Evolutionary conservation across 2,797 vertebrate genomes (phyloP).

Genomic region (Clarias fuscus): DNA sequence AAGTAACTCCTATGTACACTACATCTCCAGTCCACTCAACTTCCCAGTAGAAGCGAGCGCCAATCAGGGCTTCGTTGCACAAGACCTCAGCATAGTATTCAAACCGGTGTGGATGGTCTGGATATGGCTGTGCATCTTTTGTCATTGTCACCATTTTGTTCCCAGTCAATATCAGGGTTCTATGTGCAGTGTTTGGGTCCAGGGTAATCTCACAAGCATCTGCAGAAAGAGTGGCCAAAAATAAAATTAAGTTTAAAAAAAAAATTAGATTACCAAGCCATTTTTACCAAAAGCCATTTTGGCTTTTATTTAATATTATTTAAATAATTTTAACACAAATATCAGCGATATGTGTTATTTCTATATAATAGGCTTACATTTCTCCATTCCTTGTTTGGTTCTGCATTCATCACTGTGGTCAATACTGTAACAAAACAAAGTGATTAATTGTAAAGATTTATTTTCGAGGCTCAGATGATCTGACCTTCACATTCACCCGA

Average conservation of each 20-base stretch:
- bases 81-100: conserved; percentile 36
- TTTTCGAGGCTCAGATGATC: too few relatives aligned
- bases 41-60: conserved; percentile 45
- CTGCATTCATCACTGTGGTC: not conserved
- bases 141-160: conserved; percentile 34
- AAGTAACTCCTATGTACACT: conserved; percentile 41
- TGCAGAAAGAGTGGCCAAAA: not conserved
- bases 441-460: not conserved
- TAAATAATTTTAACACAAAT: too few relatives aligned
- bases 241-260: too few relatives aligned
- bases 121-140: conserved; percentile 22
- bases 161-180: conserved; percentile 21
- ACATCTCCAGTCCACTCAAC: conserved; percentile 29
- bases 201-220: conserved; percentile 24
- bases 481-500: too few relatives aligned
- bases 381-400: conserved; percentile 14
- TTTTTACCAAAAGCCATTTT: too few relatives aligned
- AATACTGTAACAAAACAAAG: conserved; percentile 8
- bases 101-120: conserved; percentile 37
- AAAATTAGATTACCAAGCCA: too few relatives aligned
- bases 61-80: conserved; percentile 20
- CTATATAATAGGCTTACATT: conserved; percentile 6
- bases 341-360: too few relatives aligned
- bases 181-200: conserved; percentile 25
- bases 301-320: too few relatives aligned